Evolutionary conservation across 2,888 invertebrate species (phyloP), one percentile per base, ranked within the genome.

Genomic region (Xylocampa areola): DNA sequence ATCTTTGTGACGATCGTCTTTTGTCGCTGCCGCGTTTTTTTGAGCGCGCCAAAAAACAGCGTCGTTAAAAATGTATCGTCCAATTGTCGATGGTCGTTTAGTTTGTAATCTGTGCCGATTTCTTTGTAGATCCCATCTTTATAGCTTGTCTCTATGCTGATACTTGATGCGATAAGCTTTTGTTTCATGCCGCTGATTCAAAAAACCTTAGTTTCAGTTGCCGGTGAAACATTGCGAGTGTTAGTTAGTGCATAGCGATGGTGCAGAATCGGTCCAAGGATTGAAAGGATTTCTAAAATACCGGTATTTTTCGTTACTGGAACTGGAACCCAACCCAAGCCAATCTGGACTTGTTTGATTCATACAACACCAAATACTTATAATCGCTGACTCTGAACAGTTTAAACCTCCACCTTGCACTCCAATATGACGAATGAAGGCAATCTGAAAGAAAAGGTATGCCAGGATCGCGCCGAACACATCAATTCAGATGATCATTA

Each of bases 101-200:
- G 73, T 61, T 70, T 76, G 80, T 81, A 83, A 87, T 86, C 86
- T 83, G 79, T 80, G 90, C 90, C 81, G 90, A 89, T 88, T 81
- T 84, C 88, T 88, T 89, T 90, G 86, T 86, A 90, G 91, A 92
- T 91, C 43, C 58, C 51, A 91, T 91, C 91, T 92, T 89, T 87
- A 90, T 87, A 78, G 82, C 77, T 82, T 84, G 79, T 84, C 84
- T 84, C 80, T 79, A 75, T 67, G 62, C 68, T 68, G 75, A 76
- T 75, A 62, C 69, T 43, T 64, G 55, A 40, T 45, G 50, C 39
- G 65, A 68, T 71, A 73, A 61, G 72, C 63, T 71, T 76, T 77
- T 73, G 73, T 75, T 69, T 71, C 65, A 17, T 61, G 62, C 72
- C 78, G 78, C 54, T 49, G 19, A 10, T 37, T 54, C 52, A 19